Percentiles rank a stretch among this genome's conserved stretches.
Evolutionary conservation across 2,113 vertebrate species (phyloP).

Genomic region (Xenotilapia leptura): DNA sequence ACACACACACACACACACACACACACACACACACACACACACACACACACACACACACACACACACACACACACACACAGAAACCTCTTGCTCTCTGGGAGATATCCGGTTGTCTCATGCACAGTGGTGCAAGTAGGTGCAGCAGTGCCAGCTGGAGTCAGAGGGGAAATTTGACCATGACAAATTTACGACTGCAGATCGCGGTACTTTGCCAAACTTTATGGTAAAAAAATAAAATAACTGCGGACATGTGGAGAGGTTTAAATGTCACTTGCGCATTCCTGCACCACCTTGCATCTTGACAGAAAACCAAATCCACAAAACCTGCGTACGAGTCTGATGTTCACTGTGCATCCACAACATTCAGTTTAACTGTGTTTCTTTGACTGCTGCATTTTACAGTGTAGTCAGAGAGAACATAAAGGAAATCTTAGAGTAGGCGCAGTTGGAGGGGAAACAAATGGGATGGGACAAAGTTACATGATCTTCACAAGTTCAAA

Average conservation of each 20-base stretch:
- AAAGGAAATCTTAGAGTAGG: background rate
- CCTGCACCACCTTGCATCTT: background rate
- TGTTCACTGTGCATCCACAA: background rate
- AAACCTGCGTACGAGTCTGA: background rate
- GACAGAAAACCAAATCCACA: background rate
- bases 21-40: too few species aligned
- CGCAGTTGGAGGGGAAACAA: background rate
- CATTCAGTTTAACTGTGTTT: background rate
- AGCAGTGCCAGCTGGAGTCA: constrained; percentile 25
- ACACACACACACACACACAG: background rate
- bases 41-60: background rate
- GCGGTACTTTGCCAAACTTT: constrained; percentile 6
- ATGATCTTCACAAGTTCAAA: background rate
- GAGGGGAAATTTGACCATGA: constrained; percentile 19
- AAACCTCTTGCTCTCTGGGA: constrained; percentile 11
- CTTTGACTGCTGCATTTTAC: background rate
- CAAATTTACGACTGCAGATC: constrained; percentile 38
- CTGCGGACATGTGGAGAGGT: background rate
- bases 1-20: too few species aligned
- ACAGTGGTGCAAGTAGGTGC: background rate
- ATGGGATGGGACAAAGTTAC: background rate
- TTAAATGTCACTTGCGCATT: background rate
- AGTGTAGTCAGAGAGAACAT: background rate
- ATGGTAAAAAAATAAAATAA: background rate
- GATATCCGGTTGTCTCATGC: constrained; percentile 45